These are phyloP conservation scores for Darevskia nairensis DNA, from an alignment of 2,797 vertebrate species.

Conservation along the genomic window DNA sequence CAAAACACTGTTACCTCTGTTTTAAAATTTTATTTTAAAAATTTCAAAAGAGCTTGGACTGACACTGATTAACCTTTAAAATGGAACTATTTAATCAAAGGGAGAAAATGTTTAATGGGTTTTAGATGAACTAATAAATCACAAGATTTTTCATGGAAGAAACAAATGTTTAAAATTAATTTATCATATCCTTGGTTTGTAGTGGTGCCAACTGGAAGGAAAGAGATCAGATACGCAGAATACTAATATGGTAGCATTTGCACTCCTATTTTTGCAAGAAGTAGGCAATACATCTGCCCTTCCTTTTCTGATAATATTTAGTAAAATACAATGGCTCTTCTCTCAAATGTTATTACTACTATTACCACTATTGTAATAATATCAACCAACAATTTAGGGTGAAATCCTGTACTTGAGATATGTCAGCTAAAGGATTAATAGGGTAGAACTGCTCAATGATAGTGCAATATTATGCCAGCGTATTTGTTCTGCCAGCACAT, in stretches of 20 bases:
- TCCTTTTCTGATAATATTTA: constrained; percentile 26
- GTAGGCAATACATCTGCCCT: neutral
- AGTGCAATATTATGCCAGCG: neutral
- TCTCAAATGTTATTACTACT: neutral
- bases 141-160: constrained; percentile 62
- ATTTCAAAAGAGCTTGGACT: neutral
- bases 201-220: neutral
- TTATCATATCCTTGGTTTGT: constrained; percentile 10
- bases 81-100: constrained; percentile 75
- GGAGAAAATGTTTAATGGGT: constrained; percentile 75
- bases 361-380: neutral
- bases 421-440: neutral
- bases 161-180: constrained; percentile 60
- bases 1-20: neutral
- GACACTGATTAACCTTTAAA: constrained; percentile 75
- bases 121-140: constrained; percentile 79
- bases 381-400: neutral
- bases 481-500: neutral
- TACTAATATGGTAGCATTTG: neutral
- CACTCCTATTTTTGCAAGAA: neutral
- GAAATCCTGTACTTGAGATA: neutral
- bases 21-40: no score
- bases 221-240: accelerated
- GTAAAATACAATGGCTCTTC: constrained; percentile 18
- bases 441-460: neutral